phyloP scores from a whole-genome alignment of 2,113 vertebrate genomes.

The Dicerorhinus sumatrensis region DNA sequence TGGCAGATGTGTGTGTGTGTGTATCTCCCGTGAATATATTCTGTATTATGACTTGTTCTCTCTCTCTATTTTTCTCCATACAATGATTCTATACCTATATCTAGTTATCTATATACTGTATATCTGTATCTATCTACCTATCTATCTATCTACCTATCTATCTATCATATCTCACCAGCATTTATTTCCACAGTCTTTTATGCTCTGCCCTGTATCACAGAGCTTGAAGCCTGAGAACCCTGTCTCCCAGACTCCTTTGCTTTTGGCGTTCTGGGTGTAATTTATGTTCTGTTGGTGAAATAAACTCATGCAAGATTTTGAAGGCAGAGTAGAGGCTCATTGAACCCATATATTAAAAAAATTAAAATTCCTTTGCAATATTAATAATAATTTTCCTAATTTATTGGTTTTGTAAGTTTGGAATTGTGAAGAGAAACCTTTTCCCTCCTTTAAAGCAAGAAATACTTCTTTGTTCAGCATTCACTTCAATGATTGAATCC shows the following conservation, averaged over 20 bases:
- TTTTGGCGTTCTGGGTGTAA: background rate
- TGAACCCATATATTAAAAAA: background rate
- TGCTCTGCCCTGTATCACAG: background rate
- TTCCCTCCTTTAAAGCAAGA: background rate
- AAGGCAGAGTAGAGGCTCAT: background rate
- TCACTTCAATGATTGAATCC: background rate
- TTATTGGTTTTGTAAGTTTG: conserved; percentile 36
- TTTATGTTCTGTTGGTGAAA: background rate
- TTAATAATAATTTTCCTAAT: conserved; percentile 17
- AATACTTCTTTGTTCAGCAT: background rate
- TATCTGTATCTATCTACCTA: too few species aligned
- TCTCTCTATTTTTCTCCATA: background rate
- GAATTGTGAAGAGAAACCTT: background rate
- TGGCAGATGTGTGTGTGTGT: background rate
- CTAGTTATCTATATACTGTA: background rate
- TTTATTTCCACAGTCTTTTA: conserved; percentile 6
- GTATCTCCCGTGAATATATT: background rate
- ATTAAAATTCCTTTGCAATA: background rate
- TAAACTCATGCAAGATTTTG: background rate
- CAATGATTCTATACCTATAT: background rate
- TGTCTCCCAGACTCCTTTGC: background rate
- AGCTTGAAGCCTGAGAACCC: background rate
- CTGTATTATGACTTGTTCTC: background rate
- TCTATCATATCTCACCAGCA: too few species aligned
- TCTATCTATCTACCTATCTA: too few species aligned